phyloP scores from a whole-genome alignment of 2,797 vertebrate genomes.

The Dermochelys coriacea region DNA sequence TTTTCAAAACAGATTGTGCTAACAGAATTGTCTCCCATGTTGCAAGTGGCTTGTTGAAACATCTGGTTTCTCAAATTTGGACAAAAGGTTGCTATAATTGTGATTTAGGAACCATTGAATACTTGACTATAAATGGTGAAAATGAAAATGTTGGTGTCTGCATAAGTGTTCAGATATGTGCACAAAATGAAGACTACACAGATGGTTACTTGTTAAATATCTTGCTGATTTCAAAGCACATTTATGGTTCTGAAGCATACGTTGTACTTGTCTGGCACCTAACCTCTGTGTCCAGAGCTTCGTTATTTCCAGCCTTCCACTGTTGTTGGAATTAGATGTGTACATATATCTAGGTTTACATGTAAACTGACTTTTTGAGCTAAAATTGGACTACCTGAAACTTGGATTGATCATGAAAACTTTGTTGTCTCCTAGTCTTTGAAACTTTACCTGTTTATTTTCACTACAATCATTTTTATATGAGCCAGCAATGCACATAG shows the following conservation, averaged over 20 bases:
- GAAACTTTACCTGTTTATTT: background rate
- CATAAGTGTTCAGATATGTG: background rate
- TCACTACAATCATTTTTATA: background rate
- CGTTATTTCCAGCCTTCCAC: background rate
- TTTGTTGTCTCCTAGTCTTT: background rate
- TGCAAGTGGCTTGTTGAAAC: background rate
- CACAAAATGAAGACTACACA: background rate
- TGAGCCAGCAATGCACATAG: background rate
- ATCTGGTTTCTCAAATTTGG: background rate
- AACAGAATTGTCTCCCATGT: accelerated
- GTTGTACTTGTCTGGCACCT: background rate
- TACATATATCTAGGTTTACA: background rate
- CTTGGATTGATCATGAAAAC: background rate
- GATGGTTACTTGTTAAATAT: background rate
- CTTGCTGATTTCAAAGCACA: background rate
- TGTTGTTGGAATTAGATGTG: background rate
- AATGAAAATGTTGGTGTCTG: background rate
- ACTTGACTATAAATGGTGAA: background rate
- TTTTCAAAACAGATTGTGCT: background rate
- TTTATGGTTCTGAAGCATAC: background rate
- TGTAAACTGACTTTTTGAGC: background rate
- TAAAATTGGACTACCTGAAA: background rate
- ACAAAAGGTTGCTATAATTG: background rate
- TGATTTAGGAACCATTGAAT: background rate
- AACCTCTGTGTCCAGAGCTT: background rate